phyloP scores from a whole-genome alignment of 2,888 invertebrate genomes.

The Incurvaria masculella region DNA sequence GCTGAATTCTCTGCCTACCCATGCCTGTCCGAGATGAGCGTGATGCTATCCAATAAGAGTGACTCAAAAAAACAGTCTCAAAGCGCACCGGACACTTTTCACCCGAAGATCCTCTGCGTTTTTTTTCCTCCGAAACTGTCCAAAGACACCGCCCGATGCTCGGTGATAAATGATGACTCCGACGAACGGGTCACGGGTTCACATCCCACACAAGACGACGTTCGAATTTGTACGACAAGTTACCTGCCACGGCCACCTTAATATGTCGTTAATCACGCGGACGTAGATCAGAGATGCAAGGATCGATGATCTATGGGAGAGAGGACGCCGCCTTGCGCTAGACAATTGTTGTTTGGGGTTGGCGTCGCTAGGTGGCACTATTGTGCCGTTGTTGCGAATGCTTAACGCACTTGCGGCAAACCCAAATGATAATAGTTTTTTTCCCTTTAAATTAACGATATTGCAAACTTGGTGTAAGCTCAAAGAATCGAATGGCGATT shows the following conservation, averaged over 20 bases:
- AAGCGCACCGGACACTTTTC: no score
- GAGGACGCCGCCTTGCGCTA: neutral
- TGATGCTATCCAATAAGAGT: no score
- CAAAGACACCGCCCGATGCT: neutral
- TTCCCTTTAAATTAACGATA: no score
- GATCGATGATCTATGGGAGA: neutral
- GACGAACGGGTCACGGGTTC: conserved; percentile 1
- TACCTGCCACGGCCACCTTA: neutral
- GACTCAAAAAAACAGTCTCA: no score
- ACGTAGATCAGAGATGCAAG: neutral
- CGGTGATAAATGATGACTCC: neutral
- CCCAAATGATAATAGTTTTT: no score
- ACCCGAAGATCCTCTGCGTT: no score
- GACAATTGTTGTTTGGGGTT: neutral
- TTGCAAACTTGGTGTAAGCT: no score
- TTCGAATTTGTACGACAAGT: neutral
- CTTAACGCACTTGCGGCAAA: neutral
- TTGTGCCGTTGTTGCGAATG: neutral
- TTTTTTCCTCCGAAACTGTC: no score
- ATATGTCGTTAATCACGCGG: neutral
- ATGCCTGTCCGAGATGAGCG: no score
- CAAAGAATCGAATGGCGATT: no score
- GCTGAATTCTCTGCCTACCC: no score
- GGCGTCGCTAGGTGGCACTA: neutral
- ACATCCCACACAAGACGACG: neutral